These are phyloP conservation scores for Dasyurus viverrinus DNA, from an alignment of 2,113 vertebrate genomes.

Conservation along the genomic window DNA sequence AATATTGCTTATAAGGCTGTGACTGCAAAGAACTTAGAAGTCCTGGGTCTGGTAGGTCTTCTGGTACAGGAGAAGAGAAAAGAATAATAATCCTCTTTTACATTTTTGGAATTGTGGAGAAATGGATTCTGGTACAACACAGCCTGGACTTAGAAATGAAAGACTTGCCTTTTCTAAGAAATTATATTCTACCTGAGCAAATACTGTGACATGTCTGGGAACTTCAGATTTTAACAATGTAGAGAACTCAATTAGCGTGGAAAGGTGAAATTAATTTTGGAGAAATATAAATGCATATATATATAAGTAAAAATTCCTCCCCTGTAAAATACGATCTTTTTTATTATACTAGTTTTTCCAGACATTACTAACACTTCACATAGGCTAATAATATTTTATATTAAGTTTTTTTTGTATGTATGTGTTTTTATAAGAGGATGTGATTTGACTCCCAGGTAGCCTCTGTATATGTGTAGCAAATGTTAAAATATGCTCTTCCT, in stretches of 20 bases:
- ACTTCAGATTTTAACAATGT: conserved; percentile 56
- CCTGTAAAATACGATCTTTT: not conserved
- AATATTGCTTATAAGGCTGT: too few relatives aligned
- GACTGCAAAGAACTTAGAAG: too few relatives aligned
- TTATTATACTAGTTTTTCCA: not conserved
- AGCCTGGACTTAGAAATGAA: not conserved
- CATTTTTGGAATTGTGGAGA: not conserved
- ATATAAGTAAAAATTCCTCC: conserved; percentile 23
- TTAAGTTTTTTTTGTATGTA: conserved; percentile 8
- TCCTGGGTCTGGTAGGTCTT: too few relatives aligned
- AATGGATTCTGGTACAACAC: not conserved
- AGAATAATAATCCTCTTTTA: not conserved
- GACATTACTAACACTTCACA: not conserved
- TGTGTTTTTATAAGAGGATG: not conserved
- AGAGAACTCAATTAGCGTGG: conserved; percentile 49
- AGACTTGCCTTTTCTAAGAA: not conserved
- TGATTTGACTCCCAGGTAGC: not conserved
- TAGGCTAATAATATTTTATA: not conserved
- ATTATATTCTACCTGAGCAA: conserved; percentile 61
- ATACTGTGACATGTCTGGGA: conserved; percentile 62
- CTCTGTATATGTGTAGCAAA: not conserved
- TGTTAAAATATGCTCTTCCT: not conserved
- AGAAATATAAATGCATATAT: not conserved
- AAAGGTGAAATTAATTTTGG: conserved; percentile 25
- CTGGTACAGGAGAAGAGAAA: not conserved